Evolutionary conservation across 2,888 invertebrate genomes (phyloP), one percentile per base, ranked within the genome.

Genomic region (Hyposoter dolosus): DNA sequence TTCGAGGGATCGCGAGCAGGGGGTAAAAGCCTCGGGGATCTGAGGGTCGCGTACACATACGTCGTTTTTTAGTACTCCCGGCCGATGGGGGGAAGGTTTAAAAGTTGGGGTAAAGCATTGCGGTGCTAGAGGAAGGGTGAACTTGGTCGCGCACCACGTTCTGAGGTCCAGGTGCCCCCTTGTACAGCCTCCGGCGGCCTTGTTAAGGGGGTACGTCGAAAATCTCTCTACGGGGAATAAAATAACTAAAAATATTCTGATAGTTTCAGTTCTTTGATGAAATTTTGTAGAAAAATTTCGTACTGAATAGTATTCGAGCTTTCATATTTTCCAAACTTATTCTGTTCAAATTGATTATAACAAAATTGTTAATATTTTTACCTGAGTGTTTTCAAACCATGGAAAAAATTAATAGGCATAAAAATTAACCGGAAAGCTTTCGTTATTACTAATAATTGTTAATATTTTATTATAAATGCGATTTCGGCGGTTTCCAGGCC

Each of bases 1-100:
- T 93, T 93, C 92, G 90, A 91, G 89, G 89, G 81, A 90, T 88
- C 82, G 85, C 78, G 85, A 83, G 88, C 86, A 84, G 88, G 89
- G 88, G 88, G 88, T 88, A 88, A 86, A 88, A 76, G 63, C 88
- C 81, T 83, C 78, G 87, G 77, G 88, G 82, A 87, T 82, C 83
- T 80, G 86, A 87, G 88, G 78, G 71, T 88, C 78, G 63, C 66
- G 76, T 79, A 60, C 74, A 66, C 69, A 71, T 76, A 72, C 77
- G 79, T 60, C 53, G 68, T 63, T 82, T 74, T 74, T 74, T 60
- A 47, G 19, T 35, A 35, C 19, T 10, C 53, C 3, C 53, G 7
- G 40, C 43, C 40, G 15, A 12, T 28, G 1, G 83, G 81, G 78
- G 85, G 81, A 86, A 87, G 88, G 83, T 72, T 88, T 84, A 84